These are phyloP conservation scores for Dasypolia templi DNA, from an alignment of 2,888 invertebrate genomes.

Conservation along the genomic window DNA sequence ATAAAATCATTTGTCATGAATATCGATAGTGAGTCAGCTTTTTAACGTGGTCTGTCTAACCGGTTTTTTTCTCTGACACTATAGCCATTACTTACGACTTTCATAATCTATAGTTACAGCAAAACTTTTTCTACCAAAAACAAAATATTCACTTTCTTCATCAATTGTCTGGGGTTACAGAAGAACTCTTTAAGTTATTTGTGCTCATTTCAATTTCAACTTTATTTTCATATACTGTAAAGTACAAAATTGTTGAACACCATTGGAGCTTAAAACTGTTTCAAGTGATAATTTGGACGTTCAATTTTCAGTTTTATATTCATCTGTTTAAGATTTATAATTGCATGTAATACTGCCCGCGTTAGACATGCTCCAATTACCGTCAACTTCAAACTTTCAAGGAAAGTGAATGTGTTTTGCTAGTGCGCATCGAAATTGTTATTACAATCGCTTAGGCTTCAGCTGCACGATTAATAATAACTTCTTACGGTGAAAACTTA, in stretches of 20 bases:
- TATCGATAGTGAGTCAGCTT: not conserved
- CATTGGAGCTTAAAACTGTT: conserved; percentile 2
- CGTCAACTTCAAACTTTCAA: conserved; percentile 48
- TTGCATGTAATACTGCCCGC: not conserved
- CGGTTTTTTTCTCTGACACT: not conserved
- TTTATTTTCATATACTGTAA: conserved; percentile 14
- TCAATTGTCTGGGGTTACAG: not conserved
- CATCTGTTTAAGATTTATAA: conserved; percentile 1
- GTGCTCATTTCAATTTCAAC: conserved; percentile 8
- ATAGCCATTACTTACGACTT: not conserved
- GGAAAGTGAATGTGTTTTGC: conserved; percentile 60
- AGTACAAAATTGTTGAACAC: conserved; percentile 11
- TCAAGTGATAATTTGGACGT: not conserved
- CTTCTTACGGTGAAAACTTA: too few species aligned
- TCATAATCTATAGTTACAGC: too few species aligned
- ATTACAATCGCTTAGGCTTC: not conserved
- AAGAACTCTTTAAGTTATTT: not conserved
- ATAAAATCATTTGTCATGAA: too few species aligned
- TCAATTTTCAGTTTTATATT: conserved; percentile 29
- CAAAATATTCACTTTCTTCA: conserved; percentile 28
- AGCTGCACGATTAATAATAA: not conserved
- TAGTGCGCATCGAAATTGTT: not conserved
- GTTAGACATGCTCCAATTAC: conserved; percentile 58
- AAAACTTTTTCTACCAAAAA: too few species aligned
- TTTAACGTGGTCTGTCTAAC: not conserved